Base-by-base conservation (phyloP, 2,797 vertebrate species). In the Coracias cyanogaster region DNA sequence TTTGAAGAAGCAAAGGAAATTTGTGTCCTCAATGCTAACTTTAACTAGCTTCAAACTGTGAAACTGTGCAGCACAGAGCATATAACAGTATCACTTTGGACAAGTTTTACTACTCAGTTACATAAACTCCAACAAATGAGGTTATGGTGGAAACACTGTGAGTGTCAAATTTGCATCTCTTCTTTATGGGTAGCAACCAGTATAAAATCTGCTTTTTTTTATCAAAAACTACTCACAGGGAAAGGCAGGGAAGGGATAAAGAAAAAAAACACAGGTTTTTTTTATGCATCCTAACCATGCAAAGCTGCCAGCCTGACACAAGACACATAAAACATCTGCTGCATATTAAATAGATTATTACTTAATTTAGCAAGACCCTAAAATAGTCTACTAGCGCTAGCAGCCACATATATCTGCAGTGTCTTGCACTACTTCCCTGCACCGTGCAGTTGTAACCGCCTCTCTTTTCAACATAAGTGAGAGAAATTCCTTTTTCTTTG, bases 1-100 rank as follows among this genome's bases (percentile, higher is more conserved):
- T 86, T 76, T 91, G 72, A 87, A 88, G 76, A 69, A 54, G 29
- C 17, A 89, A 90, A 62, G 65, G 21, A 89, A 87, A 85, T 65
- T 10, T 89, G 31, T 69, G 26, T 54, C 60, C 65, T 89, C 65
- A 21, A 4, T 65, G 90, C 24, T 90, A 71, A 72, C 22, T 67
- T 37, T 49, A 73, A 93, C 86, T 91, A 93, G 45, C 54, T 85
- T 33, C 89, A 89, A 85, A 91, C 43, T 67, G 39, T 41, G 49
- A 51, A 85, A 67, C 33, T 78, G 12, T 64, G 69, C 66, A 33
- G 45, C 66, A 39, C 51, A 62, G 7, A 79, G 28, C 15, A 45
- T 20, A 9, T 18, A 90, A 70, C 52, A 64, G 45, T 16, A 31
- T 12, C 79, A 33, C 18, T 89, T 82, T 45, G 33, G 19, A 26